Conservation (phyloP, 35 echinoderm and acorn worm genomes). For the Apostichopus japonicus region DNA sequence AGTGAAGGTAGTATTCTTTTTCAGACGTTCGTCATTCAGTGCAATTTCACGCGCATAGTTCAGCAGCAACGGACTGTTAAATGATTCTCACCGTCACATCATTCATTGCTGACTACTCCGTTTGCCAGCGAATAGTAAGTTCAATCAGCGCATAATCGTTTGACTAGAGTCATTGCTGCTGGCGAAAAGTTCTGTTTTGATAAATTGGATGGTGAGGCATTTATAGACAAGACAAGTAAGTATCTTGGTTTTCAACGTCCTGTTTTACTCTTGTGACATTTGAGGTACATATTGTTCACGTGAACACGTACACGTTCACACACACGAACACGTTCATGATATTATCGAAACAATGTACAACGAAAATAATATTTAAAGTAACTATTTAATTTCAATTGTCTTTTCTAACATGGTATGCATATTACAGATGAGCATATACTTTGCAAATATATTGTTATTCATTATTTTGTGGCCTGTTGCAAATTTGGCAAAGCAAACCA, state of each 20-base stretch:
- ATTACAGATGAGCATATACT: no score
- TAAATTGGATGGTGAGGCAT: neutral
- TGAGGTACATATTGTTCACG: neutral
- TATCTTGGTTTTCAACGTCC: neutral
- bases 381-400: no score
- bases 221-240: neutral
- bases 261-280: neutral
- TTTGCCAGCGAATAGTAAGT: neutral
- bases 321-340: no score
- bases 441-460: no score
- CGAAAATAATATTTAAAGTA: no score
- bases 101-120: constrained; percentile 6
- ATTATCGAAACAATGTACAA: no score
- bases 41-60: constrained; percentile 32
- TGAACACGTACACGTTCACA: neutral
- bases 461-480: no score
- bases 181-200: constrained; percentile 18
- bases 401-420: no score
- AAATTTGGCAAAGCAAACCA: no score
- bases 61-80: constrained; percentile 42
- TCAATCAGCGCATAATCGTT: constrained; percentile 40
- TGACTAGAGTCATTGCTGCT: constrained; percentile 21
- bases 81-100: neutral
- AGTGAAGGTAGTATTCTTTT: neutral
- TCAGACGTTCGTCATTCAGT: neutral